Percentiles rank a stretch among this genome's conserved stretches.
These are phyloP conservation scores for Pomacea canaliculata DNA, from an alignment of 2,888 invertebrate species.

Conservation along the genomic window DNA sequence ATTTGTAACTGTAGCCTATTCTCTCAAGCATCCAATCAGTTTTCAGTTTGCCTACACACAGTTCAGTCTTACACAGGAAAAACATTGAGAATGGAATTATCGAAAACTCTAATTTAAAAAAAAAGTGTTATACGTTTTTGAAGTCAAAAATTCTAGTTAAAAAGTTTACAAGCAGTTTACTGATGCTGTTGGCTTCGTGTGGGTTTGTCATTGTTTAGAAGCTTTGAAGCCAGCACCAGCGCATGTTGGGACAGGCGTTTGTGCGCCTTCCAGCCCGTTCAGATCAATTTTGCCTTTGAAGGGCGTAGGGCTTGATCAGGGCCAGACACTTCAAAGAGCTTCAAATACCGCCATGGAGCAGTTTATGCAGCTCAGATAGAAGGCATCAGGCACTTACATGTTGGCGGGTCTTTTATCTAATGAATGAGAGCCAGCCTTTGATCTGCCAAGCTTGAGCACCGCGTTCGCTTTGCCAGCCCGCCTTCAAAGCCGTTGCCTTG, in stretches of 20 bases:
- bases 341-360: conserved; percentile 34
- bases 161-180: too few species aligned
- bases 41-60: too few species aligned
- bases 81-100: too few species aligned
- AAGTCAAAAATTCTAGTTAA: too few species aligned
- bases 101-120: too few species aligned
- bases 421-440: conserved; percentile 32
- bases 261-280: not conserved
- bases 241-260: conserved; percentile 17
- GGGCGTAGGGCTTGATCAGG: conserved; percentile 26
- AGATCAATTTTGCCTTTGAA: conserved; percentile 25
- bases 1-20: too few species aligned
- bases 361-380: conserved; percentile 38
- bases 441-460: conserved; percentile 29
- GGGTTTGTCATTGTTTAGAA: conserved; percentile 23
- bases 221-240: conserved; percentile 8
- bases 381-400: conserved; percentile 34
- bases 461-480: conserved; percentile 21
- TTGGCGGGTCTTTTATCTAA: conserved; percentile 34
- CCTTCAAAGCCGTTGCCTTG: not conserved
- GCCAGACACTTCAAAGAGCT: conserved; percentile 32
- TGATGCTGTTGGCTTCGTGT: too few species aligned
- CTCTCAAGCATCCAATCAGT: too few species aligned
- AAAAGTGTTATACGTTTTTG: too few species aligned
- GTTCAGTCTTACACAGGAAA: too few species aligned